A percentile compares a stretch with the other conserved stretches of the same genome.
phyloP scores from a whole-genome alignment of 2,888 invertebrate genomes.

The Machimus atricapillus region DNA sequence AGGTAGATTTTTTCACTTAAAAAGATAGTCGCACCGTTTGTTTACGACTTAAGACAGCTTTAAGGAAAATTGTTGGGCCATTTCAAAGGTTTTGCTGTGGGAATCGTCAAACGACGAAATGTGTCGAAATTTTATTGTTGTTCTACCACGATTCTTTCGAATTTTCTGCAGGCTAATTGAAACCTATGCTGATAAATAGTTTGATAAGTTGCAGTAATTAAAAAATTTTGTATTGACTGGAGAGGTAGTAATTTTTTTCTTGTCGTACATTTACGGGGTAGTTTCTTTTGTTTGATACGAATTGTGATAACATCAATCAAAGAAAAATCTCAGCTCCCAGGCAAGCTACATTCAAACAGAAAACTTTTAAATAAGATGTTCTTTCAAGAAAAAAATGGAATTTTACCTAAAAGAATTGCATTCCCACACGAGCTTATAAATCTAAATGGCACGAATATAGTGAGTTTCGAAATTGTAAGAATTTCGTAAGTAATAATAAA shows the following conservation, averaged over 20 bases:
- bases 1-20: not conserved
- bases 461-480: no score
- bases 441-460: no score
- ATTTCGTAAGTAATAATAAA: no score
- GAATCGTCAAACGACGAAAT: not conserved
- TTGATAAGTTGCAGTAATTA: not conserved
- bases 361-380: not conserved
- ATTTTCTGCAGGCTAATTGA: not conserved
- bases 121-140: not conserved
- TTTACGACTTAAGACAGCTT: not conserved
- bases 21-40: not conserved
- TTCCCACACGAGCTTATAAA: not conserved
- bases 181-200: not conserved
- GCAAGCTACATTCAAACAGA: not conserved
- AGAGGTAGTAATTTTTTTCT: not conserved
- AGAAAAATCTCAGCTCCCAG: not conserved
- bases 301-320: not conserved
- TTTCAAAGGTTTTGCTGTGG: not conserved
- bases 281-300: not conserved
- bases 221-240: not conserved
- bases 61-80: not conserved
- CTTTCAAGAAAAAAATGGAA: not conserved
- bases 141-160: not conserved
- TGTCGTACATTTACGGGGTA: not conserved
- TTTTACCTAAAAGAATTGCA: not conserved